These are phyloP conservation scores for Sturmia bella DNA, from an alignment of 2,888 invertebrate genomes.

Conservation along the genomic window DNA sequence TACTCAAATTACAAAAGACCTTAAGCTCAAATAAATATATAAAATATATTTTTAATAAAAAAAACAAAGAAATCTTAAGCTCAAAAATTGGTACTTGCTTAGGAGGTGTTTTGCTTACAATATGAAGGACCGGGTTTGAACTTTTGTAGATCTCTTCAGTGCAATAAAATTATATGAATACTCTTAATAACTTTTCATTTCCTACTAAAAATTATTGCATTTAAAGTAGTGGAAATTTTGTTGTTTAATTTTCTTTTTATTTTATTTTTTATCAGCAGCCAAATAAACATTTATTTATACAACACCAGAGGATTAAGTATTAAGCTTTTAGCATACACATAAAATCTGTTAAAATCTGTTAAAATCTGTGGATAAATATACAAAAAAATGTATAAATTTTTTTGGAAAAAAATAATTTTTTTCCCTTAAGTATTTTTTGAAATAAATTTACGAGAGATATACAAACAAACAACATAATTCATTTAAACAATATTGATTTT, in stretches of 20 bases:
- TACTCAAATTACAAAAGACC: too few relatives aligned
- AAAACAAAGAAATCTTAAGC: too few relatives aligned
- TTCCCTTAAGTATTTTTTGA: conserved; percentile 1
- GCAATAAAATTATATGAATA: too few relatives aligned
- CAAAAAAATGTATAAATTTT: not conserved
- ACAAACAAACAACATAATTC: conserved; percentile 5
- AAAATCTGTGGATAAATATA: conserved; percentile 18
- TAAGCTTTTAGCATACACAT: conserved; percentile 28
- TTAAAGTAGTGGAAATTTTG: not conserved
- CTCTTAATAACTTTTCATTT: not conserved
- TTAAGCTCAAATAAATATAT: too few relatives aligned
- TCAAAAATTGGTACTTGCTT: too few relatives aligned
- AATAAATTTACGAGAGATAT: not conserved
- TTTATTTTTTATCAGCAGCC: conserved; percentile 35
- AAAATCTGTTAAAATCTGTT: conserved; percentile 11
- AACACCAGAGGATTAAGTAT: conserved; percentile 50
- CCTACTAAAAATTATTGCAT: conserved; percentile 3
- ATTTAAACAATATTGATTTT: conserved; percentile 45
- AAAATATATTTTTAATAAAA: too few relatives aligned
- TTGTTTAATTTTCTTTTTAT: not conserved
- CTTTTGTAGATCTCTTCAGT: too few relatives aligned
- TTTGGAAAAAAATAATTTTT: not conserved
- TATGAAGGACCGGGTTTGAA: too few relatives aligned
- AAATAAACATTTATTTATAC: conserved; percentile 50
- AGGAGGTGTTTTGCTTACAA: too few relatives aligned